Base-by-base conservation (phyloP, 2,888 invertebrate genomes). In the Miltochrista miniata region DNA sequence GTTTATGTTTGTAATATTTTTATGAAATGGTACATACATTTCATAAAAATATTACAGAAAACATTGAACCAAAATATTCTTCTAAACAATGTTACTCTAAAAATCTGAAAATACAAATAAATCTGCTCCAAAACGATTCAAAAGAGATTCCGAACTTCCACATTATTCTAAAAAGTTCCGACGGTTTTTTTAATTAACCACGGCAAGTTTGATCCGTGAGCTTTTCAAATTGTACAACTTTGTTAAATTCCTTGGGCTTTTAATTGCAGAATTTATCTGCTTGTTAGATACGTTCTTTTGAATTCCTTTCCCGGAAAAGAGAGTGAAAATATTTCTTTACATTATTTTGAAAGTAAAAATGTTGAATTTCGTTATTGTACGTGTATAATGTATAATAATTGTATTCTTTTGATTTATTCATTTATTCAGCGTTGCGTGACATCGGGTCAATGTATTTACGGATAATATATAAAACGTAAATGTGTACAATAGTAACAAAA, bases 111-210 rank as follows among this genome's bases (percentile, higher is more conserved):
- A 57, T 54, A n/a, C n/a, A 41, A 41, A 63, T 64, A 60, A 56
- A 67, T 67, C 63, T 59, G 48, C 45, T 48, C 30, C 37, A 53
- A 59, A 56, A 41, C 46, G 52, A 48, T 61, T 54, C 40, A 29
- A 24, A 15, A 36, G 69, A 55, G 50, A 70, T 63, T 58, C 51
- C 58, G 52, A 54, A 51, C 57, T 57, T n/a, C 34, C 38, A 35
- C 52, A 54, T 64, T 63, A 57, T 62, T 69, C 48, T 12, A 7
- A 52, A n/a, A 44, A 68, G 56, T 57, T 58, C 38, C 48, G 56
- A 67, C 24, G 51, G 51, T 44, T 66, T 69, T 67, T 68, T 70
- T 70, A 68, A 68, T 68, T 64, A 70, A 67, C 59, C 70, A 35
- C 64, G 39, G 24, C 42, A 56, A 58, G 14, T 67, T 66, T 34